phyloP scores from a whole-genome alignment of 2,113 vertebrate species.

The Galbula dea region DNA sequence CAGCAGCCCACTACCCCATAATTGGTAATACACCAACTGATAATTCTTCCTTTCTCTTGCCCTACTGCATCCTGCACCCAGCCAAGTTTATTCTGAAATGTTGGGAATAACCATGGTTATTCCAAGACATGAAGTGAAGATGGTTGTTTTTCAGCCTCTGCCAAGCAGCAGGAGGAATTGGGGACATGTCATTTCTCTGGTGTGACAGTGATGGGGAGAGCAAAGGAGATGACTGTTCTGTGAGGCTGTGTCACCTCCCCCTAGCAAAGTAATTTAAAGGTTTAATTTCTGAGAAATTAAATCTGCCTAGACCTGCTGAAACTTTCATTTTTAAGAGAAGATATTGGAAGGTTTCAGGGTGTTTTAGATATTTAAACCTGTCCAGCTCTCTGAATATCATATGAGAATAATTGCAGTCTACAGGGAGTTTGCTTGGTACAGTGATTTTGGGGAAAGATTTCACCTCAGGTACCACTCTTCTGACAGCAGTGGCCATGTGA shows the following conservation, averaged over 20 bases:
- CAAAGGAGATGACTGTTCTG: neutral
- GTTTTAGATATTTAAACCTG: neutral
- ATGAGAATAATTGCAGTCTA: neutral
- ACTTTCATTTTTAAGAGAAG: neutral
- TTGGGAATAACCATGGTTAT: neutral
- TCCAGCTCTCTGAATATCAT: neutral
- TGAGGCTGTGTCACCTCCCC: neutral
- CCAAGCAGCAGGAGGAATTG: neutral
- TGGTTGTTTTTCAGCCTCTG: neutral
- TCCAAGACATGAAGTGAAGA: neutral
- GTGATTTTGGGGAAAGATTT: neutral
- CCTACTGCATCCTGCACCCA: neutral
- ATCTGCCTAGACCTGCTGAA: neutral
- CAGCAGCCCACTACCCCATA: neutral
- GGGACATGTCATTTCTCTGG: neutral
- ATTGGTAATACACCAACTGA: neutral
- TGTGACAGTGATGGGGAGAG: neutral
- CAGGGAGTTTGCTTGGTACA: neutral
- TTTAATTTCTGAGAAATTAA: constrained; percentile 1
- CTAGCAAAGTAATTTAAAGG: neutral
- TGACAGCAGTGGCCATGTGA: rapidly evolving
- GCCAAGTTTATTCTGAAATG: neutral
- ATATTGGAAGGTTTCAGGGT: neutral
- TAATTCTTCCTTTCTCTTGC: neutral
- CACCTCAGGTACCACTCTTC: neutral